Base-by-base conservation (phyloP, 2,888 invertebrate genomes). In the Amblyjoppa proteus region DNA sequence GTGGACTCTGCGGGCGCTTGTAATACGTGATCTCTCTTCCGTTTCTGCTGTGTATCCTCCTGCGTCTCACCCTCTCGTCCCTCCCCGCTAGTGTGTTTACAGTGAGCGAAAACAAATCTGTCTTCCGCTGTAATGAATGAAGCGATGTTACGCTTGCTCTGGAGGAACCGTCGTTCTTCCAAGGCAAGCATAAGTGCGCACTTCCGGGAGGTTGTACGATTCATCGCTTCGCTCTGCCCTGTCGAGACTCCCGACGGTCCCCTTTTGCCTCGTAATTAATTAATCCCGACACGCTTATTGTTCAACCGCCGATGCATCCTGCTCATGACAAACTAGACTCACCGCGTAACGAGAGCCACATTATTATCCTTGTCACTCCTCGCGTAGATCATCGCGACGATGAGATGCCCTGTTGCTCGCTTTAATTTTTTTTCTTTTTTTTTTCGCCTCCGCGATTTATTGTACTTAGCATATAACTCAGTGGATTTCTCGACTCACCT, bases 81-180 rank as follows among this genome's bases (percentile, higher is more conserved):
- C 41, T 3, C 3, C 11, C 41, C 7, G 41, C 61, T 73, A 68
- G 53, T 53, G 80, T 81, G 74, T 83, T 70, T 77, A 49, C 68
- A 83, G 68, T 73, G 69, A 61, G 70, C 90, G 89, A 90, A 91
- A 93, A 93, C 92, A 93, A 92, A 93, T 93, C 93, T 93, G 92
- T 92, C 90, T 83, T 86, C 74, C 87, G 85, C 86, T 89, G 90
- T 93, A 93, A 93, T 93, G 90, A 91, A 93, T 93, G 92, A 92
- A 92, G 91, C 90, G 90, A 91, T 90, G 89, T 80, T 77, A 74
- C 74, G 68, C 83, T 83, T 76, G 81, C 74, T 49, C 70, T 66
- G 73, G 25, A 16, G 45, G 16, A 16, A 83, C 38, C 69, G 51
- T 81, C 79, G 28, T 53, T 53, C n/a, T 31, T 31, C 49, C 25